These are phyloP conservation scores for Microcaecilia unicolor DNA, from an alignment of 2,797 vertebrate genomes.

Conservation along the genomic window DNA sequence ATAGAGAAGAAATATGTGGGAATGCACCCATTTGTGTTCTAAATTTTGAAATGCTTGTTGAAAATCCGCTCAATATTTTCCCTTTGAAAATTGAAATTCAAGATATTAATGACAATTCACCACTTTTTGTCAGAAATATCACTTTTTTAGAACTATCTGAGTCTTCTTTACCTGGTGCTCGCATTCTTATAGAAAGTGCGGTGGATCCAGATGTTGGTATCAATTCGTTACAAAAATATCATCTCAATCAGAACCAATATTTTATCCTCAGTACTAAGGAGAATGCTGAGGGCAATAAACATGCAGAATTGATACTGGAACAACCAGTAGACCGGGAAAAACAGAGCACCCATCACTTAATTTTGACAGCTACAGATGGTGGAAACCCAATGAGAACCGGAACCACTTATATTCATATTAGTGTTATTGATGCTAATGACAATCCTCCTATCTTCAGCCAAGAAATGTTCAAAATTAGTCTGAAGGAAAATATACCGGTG, in stretches of 20 bases:
- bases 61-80: constrained; percentile 31
- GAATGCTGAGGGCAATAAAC: not conserved
- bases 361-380: constrained; percentile 4
- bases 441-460: constrained; percentile 9
- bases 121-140: constrained; percentile 4
- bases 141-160: constrained; percentile 7
- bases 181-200: constrained; percentile 17
- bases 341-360: not conserved
- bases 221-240: constrained; percentile 28
- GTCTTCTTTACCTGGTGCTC: not conserved
- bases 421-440: constrained; percentile 18
- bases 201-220: constrained; percentile 27
- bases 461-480: rapidly evolving
- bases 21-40: constrained; percentile 9
- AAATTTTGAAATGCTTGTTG: constrained; percentile 26
- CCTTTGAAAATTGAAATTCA: constrained; percentile 19
- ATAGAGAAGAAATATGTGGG: constrained; percentile 27
- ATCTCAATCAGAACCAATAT: not conserved
- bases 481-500: not conserved
- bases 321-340: constrained; percentile 33
- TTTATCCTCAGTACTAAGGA: constrained; percentile 12
- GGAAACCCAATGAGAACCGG: constrained; percentile 4
- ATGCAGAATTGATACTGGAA: constrained; percentile 16
- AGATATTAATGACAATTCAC: constrained; percentile 40
- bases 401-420: not conserved